Evolutionary conservation across 2,113 vertebrate species (phyloP).

Genomic region (Isurus oxyrinchus): DNA sequence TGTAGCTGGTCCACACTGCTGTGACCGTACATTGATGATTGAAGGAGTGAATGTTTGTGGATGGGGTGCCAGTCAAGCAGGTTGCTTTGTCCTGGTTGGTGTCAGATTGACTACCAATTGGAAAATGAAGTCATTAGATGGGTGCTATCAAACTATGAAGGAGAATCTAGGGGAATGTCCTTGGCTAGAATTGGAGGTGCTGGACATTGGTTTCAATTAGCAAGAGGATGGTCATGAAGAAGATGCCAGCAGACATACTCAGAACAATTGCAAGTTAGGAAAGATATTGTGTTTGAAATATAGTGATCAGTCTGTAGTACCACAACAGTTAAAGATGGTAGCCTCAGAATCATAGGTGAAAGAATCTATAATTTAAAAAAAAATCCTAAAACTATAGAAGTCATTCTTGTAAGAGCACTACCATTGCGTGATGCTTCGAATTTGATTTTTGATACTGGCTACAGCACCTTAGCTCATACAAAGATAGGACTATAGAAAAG

Average conservation of each 20-base stretch:
- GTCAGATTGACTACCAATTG: not conserved
- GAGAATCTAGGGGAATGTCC: not conserved
- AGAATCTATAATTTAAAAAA: not conserved
- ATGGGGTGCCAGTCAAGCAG: too few relatives aligned
- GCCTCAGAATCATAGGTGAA: not conserved
- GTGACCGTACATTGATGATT: too few relatives aligned
- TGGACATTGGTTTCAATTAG: not conserved
- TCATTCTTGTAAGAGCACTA: not conserved
- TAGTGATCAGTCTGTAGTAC: not conserved
- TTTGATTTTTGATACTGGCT: not conserved
- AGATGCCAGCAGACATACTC: not conserved
- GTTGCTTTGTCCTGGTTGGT: too few relatives aligned
- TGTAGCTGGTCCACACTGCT: too few relatives aligned
- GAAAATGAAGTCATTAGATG: not conserved
- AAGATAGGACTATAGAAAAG: too few relatives aligned
- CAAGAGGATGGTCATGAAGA: not conserved
- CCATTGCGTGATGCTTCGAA: not conserved
- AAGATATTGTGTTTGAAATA: not conserved
- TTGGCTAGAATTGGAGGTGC: not conserved
- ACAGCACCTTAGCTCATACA: not conserved
- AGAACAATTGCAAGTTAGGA: not conserved
- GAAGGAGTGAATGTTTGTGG: too few relatives aligned
- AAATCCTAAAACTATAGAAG: not conserved
- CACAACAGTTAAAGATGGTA: not conserved
- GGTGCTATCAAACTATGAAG: not conserved